These are phyloP conservation scores for Eretmochelys imbricata DNA, from an alignment of 2,113 vertebrate genomes.

Conservation along the genomic window DNA sequence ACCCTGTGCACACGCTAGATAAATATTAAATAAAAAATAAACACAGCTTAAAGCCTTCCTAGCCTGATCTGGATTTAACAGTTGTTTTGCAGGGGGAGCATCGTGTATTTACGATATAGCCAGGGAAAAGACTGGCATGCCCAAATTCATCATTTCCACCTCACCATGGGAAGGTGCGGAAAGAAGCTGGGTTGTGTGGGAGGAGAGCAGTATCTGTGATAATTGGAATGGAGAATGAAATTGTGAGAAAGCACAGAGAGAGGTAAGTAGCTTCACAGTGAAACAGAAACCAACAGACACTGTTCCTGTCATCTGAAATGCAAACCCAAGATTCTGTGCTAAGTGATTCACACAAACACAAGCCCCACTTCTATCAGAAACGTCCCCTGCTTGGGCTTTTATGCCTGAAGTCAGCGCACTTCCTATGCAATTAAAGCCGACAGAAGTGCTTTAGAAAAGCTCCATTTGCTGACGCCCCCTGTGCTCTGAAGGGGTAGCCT, in stretches of 20 bases:
- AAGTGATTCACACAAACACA: background rate
- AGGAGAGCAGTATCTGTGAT: conserved; percentile 67
- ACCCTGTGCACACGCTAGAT: background rate
- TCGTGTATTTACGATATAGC: conserved; percentile 38
- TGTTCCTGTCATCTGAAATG: conserved; percentile 7
- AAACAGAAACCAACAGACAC: background rate
- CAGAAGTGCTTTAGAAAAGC: background rate
- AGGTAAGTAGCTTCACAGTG: conserved; percentile 18
- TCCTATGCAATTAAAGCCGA: background rate
- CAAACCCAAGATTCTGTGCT: background rate
- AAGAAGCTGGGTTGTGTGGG: conserved; percentile 47
- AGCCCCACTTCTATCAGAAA: background rate
- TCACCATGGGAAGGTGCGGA: background rate
- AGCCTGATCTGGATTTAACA: background rate
- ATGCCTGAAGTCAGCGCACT: background rate
- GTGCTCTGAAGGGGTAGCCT: background rate
- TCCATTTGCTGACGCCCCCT: background rate
- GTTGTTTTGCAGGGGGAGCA: conserved; percentile 30
- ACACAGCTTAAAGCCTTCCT: background rate
- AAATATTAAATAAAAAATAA: background rate
- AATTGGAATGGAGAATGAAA: conserved; percentile 63
- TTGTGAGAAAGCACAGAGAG: background rate
- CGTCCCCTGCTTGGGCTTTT: background rate
- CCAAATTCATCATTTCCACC: conserved; percentile 63
- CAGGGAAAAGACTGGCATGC: conserved; percentile 62